Base-by-base conservation (phyloP, 2,113 vertebrate genomes). In the Salvelinus namaycush region DNA sequence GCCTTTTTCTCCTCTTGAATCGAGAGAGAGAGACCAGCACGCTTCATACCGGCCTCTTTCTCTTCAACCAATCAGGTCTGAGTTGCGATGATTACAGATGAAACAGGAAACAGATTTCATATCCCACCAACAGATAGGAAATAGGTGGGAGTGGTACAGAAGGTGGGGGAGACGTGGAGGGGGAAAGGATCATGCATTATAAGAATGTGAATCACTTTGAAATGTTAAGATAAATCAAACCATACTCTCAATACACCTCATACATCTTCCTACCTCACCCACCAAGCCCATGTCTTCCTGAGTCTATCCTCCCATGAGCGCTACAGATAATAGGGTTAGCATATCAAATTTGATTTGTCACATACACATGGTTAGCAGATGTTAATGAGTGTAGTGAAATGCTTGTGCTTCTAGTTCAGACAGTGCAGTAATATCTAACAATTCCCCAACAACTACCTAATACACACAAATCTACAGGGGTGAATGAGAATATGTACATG, bases 71-170 rank as follows among this genome's bases (percentile, higher is more conserved):
- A n/a, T 76, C 73, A 87, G 82, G 79, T 79, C 82, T 81, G 83
- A 85, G 85, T 79, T 85, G 86, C 88, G 86, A 87, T 88, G 86
- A 89, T 34, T 75, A 86, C 76, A 80, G 74, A 79, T 48, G 72
- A 71, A 78, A 48, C 71, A 70, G 72, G 80, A 62, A 62, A n/a
- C 7, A 1, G 54, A 62, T 62, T 24, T 22, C n/a, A n/a, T 62
- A 62, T n/a, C 7, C 59, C 59, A 62, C n/a, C n/a, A 54, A 16
- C 5, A 62, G n/a, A 22, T 26, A 18, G 68, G 70, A 68, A 66
- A 31, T 73, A 79, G 72, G 82, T 81, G 83, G 86, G 79, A 87
- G 82, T 71, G 51, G 71, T 67, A 5, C 18, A 62, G 2, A 62
- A 62, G 7, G n/a, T 44, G 39, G 39, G 8, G 39, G 2, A 44